Conservation (phyloP, 2,888 invertebrate genomes). For the Capitulum mitella region DNA sequence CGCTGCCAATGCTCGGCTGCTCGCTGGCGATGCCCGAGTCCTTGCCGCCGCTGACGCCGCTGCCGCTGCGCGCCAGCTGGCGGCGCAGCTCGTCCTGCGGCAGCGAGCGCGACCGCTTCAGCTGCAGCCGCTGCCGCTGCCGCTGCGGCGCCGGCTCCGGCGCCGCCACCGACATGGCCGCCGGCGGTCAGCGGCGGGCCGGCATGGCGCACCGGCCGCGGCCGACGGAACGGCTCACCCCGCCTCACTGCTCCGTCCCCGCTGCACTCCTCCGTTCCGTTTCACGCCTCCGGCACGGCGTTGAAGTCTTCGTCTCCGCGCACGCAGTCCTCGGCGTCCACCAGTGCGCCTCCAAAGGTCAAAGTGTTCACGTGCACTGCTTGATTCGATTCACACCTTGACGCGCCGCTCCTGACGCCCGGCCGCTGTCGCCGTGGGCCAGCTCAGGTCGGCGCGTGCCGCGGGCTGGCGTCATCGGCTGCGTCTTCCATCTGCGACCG, state of each 20-base stretch:
- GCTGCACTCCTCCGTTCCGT: too few species aligned
- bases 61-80: conserved; percentile 7
- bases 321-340: too few species aligned
- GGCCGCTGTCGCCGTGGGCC: too few species aligned
- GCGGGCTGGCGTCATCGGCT: not conserved
- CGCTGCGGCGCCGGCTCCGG: not conserved
- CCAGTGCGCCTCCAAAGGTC: too few species aligned
- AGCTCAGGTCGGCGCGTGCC: not conserved
- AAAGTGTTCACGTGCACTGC: too few species aligned
- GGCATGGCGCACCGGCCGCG: too few species aligned
- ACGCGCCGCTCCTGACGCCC: too few species aligned
- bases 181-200: not conserved
- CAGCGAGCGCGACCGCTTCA: conserved; percentile 10
- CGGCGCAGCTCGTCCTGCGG: conserved; percentile 16
- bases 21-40: conserved; percentile 17
- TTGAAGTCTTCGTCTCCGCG: too few species aligned
- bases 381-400: too few species aligned
- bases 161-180: not conserved
- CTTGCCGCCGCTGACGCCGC: conserved; percentile 6
- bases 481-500: not conserved
- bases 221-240: too few species aligned
- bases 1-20: conserved; percentile 9
- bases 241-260: too few species aligned
- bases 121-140: not conserved
- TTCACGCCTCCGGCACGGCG: too few species aligned